A percentile compares a stretch with the other conserved stretches of the same genome.
Conservation (phyloP, 2,888 invertebrate genomes). For the Eupeodes latifasciatus region DNA sequence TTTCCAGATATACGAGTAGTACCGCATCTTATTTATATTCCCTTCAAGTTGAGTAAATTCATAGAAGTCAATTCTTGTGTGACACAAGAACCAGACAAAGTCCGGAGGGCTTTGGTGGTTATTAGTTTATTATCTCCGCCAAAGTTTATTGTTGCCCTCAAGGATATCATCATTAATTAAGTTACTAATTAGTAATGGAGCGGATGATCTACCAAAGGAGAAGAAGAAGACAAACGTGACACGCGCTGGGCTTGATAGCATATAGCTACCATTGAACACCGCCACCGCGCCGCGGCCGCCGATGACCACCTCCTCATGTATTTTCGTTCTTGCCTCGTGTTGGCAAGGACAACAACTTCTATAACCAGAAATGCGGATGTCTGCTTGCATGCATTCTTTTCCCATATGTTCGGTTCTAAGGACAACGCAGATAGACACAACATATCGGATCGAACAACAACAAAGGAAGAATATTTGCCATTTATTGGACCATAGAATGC, state of each 20-base stretch:
- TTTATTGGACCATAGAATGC: constrained; percentile 12
- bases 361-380: background rate
- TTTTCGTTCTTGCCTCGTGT: too few species aligned
- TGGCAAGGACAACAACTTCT: constrained; percentile 24
- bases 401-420: background rate
- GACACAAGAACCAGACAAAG: constrained; percentile 31
- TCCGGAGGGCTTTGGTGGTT: constrained; percentile 61
- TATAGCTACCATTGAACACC: background rate
- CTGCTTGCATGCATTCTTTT: background rate
- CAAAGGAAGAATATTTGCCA: constrained; percentile 3
- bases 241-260: too few species aligned
- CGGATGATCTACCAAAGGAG: constrained; percentile 44
- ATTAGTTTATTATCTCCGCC: constrained; percentile 74
- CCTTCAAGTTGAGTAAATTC: background rate
- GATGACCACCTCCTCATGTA: too few species aligned
- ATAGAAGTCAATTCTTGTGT: constrained; percentile 44
- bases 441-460: background rate
- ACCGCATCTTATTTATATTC: background rate
- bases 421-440: background rate
- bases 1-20: background rate
- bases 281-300: background rate
- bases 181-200: constrained; percentile 69
- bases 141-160: constrained; percentile 70
- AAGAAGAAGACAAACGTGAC: background rate
- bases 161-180: constrained; percentile 73